Conservation (phyloP, 2,888 invertebrate species). For the Drosophila paranaensis region DNA sequence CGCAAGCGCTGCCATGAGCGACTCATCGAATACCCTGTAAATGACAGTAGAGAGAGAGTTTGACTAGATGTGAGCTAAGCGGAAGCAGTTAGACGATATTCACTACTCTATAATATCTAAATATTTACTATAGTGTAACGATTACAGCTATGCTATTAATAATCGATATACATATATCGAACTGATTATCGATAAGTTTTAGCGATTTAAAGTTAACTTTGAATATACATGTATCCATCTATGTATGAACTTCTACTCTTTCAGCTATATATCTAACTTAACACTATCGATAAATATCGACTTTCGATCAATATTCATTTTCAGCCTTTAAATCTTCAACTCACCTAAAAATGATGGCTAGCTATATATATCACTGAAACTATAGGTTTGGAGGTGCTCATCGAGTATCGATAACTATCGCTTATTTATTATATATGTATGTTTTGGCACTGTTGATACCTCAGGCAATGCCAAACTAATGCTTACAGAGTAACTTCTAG, state of each 20-base stretch:
- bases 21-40: constrained; percentile 2
- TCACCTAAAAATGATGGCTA: too few species aligned
- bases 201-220: too few species aligned
- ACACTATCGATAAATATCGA: constrained; percentile 2
- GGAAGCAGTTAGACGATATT: too few species aligned
- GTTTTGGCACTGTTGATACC: too few species aligned
- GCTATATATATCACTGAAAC: neutral
- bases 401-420: neutral
- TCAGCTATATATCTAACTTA: neutral
- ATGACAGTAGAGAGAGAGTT: neutral
- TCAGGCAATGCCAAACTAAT: neutral
- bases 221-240: neutral
- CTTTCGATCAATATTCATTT: neutral
- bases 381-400: neutral
- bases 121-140: neutral
- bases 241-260: too few species aligned
- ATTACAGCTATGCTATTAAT: neutral
- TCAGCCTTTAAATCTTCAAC: neutral
- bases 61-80: neutral
- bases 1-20: constrained; percentile 17
- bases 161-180: neutral
- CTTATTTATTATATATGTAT: too few species aligned
- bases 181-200: neutral
- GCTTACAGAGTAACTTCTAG: neutral
- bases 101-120: neutral